Evolutionary conservation across 2,797 vertebrate genomes (phyloP).

Genomic region (Prunella strophiata): DNA sequence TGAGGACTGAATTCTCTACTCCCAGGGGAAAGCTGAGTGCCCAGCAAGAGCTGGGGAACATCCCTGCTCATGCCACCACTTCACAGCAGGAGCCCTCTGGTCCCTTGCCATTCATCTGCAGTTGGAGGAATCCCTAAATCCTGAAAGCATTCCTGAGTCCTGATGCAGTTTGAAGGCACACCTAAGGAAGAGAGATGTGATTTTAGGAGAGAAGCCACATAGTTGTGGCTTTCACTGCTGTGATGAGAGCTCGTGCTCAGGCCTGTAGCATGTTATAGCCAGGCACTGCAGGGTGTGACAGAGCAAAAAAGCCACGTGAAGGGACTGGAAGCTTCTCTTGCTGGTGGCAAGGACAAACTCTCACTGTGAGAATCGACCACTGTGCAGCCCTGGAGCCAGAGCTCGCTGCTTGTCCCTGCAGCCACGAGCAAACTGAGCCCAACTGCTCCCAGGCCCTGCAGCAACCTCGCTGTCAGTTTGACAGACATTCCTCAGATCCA

Average conservation of each 20-base stretch:
- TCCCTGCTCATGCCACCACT: neutral
- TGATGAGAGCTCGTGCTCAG: neutral
- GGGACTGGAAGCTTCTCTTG: conserved; percentile 4
- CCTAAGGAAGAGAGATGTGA: conserved; percentile 9
- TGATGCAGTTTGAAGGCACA: neutral
- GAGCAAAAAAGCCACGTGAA: neutral
- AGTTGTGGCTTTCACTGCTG: neutral
- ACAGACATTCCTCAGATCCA: neutral
- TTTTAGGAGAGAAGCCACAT: conserved; percentile 38
- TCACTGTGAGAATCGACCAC: neutral
- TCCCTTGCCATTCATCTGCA: neutral
- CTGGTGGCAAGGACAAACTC: conserved; percentile 34
- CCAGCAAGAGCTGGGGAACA: neutral
- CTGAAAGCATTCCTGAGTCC: neutral
- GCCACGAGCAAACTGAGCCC: neutral
- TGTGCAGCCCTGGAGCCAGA: neutral
- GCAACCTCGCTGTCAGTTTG: neutral
- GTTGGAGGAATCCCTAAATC: neutral
- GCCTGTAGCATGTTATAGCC: neutral
- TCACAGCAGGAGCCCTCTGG: neutral
- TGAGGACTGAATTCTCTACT: neutral
- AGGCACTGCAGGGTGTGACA: neutral
- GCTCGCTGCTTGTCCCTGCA: neutral
- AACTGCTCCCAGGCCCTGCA: neutral
- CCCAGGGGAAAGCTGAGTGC: neutral